Conservation (phyloP, 2,797 vertebrate species). For the Acanthornis magna region DNA sequence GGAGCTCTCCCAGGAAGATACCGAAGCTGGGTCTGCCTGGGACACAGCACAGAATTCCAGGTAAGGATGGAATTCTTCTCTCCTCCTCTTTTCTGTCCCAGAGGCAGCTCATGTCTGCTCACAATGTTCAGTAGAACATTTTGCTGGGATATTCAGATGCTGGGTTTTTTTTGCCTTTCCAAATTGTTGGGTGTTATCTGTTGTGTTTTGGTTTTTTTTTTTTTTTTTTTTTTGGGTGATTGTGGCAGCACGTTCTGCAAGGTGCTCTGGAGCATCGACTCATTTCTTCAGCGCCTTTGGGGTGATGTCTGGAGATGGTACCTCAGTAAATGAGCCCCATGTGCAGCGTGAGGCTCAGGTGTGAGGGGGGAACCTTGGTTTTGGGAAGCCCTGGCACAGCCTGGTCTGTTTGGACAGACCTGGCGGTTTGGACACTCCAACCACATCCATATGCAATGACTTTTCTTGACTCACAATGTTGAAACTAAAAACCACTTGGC, state of each 20-base stretch:
- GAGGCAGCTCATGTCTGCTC: not conserved
- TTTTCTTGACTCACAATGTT: conserved; percentile 66
- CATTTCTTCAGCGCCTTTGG: not conserved
- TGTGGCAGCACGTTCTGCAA: accelerated
- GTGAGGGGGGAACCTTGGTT: not conserved
- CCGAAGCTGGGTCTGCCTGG: not conserved
- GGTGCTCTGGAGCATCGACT: too few species aligned
- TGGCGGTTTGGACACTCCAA: conserved; percentile 26
- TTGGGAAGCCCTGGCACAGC: conserved; percentile 28
- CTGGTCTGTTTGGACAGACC: conserved; percentile 44
- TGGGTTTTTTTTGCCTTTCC: not conserved
- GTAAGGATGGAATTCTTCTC: not conserved
- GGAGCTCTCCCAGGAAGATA: accelerated
- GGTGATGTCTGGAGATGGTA: not conserved
- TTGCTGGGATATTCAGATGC: not conserved
- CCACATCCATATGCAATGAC: conserved; percentile 60
- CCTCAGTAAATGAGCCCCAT: not conserved
- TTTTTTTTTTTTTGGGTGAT: not conserved
- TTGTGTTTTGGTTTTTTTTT: not conserved
- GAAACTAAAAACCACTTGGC: conserved; percentile 75
- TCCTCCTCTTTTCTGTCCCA: not conserved
- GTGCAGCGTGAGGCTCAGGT: conserved; percentile 15
- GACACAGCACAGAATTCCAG: not conserved
- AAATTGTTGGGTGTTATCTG: not conserved
- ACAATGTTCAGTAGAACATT: not conserved